A percentile compares a stretch with the other conserved stretches of the same genome.
phyloP scores from a whole-genome alignment of 2,797 vertebrate genomes.

The Holocentrus rufus region DNA sequence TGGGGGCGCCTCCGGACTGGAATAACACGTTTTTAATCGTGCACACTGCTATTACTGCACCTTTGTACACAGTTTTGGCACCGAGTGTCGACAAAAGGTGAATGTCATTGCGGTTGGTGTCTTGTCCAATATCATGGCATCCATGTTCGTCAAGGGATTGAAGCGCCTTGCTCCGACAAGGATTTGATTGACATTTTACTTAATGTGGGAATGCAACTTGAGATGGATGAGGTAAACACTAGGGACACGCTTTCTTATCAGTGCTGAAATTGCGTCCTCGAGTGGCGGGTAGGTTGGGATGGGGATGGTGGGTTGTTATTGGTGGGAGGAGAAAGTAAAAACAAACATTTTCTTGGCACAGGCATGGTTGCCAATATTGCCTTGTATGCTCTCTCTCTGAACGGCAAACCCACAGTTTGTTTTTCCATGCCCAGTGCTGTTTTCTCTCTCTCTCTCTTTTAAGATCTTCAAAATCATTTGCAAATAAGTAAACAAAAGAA shows the following conservation, averaged over 20 bases:
- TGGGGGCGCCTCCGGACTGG: conserved; percentile 1
- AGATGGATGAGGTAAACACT: conserved; percentile 60
- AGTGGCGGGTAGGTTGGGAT: conserved; percentile 27
- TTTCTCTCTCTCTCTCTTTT: conserved; percentile 19
- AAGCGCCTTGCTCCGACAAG: conserved; percentile 30
- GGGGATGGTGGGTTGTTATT: conserved; percentile 45
- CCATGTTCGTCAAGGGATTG: conserved; percentile 25
- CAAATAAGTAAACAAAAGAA: conserved; percentile 8
- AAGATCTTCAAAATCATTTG: conserved; percentile 12
- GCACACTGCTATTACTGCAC: background rate
- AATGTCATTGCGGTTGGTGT: conserved; percentile 3
- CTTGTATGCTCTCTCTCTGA: conserved; percentile 38
- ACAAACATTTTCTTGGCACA: conserved; percentile 51
- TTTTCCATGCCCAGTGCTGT: background rate
- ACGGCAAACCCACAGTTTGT: background rate
- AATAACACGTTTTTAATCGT: conserved; percentile 1
- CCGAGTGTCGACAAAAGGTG: conserved; percentile 10
- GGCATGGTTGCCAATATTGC: conserved; percentile 38
- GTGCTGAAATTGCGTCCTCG: conserved; percentile 31
- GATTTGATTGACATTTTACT: conserved; percentile 63
- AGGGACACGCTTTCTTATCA: conserved; percentile 43
- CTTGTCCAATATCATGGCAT: conserved; percentile 45
- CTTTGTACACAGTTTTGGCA: conserved; percentile 1
- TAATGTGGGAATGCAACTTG: conserved; percentile 53
- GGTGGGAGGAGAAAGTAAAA: conserved; percentile 47